These are phyloP conservation scores for Emys orbicularis DNA, from an alignment of 2,797 vertebrate genomes.

Conservation along the genomic window DNA sequence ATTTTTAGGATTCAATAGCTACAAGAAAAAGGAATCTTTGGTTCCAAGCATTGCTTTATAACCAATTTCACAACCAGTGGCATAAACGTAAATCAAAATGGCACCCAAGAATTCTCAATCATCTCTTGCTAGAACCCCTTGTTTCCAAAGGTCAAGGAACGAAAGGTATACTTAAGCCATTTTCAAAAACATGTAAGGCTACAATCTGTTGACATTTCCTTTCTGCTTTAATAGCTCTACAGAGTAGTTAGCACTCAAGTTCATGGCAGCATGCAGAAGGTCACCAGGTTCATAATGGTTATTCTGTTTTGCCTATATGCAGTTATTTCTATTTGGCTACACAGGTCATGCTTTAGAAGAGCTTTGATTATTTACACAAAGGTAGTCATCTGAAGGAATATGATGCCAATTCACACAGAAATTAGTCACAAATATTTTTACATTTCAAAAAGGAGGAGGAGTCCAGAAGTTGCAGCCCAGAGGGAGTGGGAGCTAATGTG, in stretches of 20 bases:
- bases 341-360: neutral
- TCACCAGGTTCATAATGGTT: neutral
- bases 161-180: neutral
- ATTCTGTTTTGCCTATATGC: neutral
- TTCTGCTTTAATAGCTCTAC: neutral
- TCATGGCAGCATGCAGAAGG: neutral
- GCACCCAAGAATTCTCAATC: neutral
- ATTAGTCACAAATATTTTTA: neutral
- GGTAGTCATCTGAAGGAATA: neutral
- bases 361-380: neutral
- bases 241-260: neutral
- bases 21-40: neutral
- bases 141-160: neutral
- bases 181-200: neutral
- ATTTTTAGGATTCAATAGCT: neutral
- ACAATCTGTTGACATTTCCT: neutral
- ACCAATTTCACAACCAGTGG: neutral
- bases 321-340: neutral
- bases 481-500: neutral
- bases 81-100: neutral
- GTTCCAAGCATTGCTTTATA: neutral
- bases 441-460: neutral
- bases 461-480: fast-evolving
- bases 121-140: neutral
- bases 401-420: neutral